Evolutionary conservation across 2,888 invertebrate genomes (phyloP).

Genomic region (Hipparchia semele): DNA sequence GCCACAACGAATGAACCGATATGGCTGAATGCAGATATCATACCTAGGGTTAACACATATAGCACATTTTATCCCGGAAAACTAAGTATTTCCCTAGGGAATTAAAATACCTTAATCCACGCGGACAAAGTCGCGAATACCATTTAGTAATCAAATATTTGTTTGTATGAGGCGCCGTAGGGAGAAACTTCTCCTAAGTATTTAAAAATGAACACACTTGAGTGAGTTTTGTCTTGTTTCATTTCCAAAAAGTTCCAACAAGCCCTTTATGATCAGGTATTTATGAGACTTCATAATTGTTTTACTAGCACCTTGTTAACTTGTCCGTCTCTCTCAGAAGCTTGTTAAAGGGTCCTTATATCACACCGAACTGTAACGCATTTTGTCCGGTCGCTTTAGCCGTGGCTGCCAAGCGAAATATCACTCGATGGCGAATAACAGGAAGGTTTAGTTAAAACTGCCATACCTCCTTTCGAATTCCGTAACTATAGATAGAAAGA

Average conservation of each 20-base stretch:
- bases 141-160: background rate
- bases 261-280: slow-evolving; percentile 23
- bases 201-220: slow-evolving; percentile 38
- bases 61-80: too few relatives aligned
- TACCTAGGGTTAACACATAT: too few relatives aligned
- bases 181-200: background rate
- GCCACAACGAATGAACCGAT: too few relatives aligned
- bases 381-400: too few relatives aligned
- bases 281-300: slow-evolving; percentile 44
- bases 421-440: too few relatives aligned
- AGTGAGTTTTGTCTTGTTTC: background rate
- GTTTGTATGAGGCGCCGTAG: background rate
- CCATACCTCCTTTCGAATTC: too few relatives aligned
- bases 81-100: too few relatives aligned
- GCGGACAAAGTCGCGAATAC: background rate
- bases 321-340: slow-evolving; percentile 32
- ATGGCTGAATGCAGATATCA: too few relatives aligned
- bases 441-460: too few relatives aligned
- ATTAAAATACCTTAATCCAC: too few relatives aligned
- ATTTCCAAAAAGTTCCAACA: slow-evolving; percentile 17
- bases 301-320: slow-evolving; percentile 46
- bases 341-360: slow-evolving; percentile 24
- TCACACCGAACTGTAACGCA: slow-evolving; percentile 17
- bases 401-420: too few relatives aligned
- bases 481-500: too few relatives aligned